Conservation (phyloP, 2,888 invertebrate species). For the Galerucella pusilla region DNA sequence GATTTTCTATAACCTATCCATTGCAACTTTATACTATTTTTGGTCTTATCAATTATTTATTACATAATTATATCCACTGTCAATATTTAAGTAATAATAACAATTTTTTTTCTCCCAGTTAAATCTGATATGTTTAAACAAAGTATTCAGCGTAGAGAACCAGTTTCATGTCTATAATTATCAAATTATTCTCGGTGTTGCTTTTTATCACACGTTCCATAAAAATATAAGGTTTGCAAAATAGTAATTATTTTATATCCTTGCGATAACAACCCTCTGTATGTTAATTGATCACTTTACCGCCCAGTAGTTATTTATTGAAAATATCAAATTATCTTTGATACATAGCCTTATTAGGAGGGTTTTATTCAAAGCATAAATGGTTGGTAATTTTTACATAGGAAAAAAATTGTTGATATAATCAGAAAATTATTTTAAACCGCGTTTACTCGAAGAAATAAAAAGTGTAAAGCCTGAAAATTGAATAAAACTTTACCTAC, state of each 20-base stretch:
- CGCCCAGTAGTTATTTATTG: background rate
- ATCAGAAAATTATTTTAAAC: background rate
- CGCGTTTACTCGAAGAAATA: no score
- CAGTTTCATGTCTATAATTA: background rate
- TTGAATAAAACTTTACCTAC: no score
- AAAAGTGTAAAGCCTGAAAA: no score
- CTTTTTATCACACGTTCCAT: background rate
- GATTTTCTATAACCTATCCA: no score
- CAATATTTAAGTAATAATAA: no score
- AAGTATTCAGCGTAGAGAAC: background rate
- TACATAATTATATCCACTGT: no score
- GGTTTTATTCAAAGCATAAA: background rate
- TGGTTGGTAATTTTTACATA: background rate
- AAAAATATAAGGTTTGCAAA: background rate
- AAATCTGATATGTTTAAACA: no score
- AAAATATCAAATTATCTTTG: background rate
- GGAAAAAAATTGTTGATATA: background rate
- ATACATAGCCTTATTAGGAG: background rate
- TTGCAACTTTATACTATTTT: no score
- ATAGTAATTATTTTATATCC: background rate
- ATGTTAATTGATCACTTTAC: constrained; percentile 1
- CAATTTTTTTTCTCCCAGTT: no score
- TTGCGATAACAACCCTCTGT: background rate
- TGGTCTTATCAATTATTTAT: no score
- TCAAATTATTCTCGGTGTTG: background rate